Base-by-base conservation (phyloP, 2,797 vertebrate species). In the Todus mexicanus region DNA sequence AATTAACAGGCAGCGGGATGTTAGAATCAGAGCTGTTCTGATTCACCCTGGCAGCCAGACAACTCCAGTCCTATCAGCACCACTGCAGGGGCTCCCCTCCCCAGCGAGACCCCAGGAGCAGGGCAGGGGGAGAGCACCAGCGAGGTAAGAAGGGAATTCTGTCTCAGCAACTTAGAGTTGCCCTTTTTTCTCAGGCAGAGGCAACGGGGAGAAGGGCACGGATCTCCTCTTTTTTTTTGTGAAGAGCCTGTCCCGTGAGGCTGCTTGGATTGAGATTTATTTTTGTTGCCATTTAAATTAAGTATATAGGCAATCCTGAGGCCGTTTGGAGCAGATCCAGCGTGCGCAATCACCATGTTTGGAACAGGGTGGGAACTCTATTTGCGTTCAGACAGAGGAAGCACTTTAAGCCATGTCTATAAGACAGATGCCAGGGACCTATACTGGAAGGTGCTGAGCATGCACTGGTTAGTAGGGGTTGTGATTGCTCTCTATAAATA, bases 251-350 rank as follows among this genome's bases (percentile, higher is more conserved):
- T 92, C 93, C 81, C 90, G 31, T 3, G 26, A 77, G 92, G 37
- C 65, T 22, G 27, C 69, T 90, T 72, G 69, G 38, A 61, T 29
- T 90, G 88, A 83, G 81, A 94, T 92, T 93, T 96, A 94, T 94
- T 96, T 94, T 90, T 87, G 90, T 85, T 96, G 72, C 94, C 84
- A 96, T 94, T 94, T 94, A 92, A 94, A 96, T 94, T 84, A 96
- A 89, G 84, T 50, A 54, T 93, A 93, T 40, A 89, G 88, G 93
- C 94, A 95, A 94, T 95, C 94, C 93, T 53, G 72, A 85, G 93
- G 93, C 94, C 9, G 2, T 93, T 94, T 96, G 95, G 93, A 93
- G 4, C 22, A 23, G 59, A 53, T 87, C 94, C 96, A 96, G 84
- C 2, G 0, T 94, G 78, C 64, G 81, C 54, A 80, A 90, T 80